Conservation (phyloP, 2,888 invertebrate species). For the Eilema caniola region DNA sequence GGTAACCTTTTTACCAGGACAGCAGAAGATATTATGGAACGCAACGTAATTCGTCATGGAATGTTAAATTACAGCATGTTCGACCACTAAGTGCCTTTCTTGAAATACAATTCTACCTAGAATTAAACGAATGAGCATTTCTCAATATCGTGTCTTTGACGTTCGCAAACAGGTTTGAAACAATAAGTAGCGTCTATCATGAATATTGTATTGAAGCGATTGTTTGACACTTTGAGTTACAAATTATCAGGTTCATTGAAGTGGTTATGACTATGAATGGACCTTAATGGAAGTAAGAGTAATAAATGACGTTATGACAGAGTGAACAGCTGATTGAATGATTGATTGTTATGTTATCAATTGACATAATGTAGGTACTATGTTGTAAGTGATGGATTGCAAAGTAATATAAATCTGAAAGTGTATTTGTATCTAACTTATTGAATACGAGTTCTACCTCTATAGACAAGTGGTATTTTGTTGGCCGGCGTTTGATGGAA, state of each 20-base stretch:
- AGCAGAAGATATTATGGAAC: neutral
- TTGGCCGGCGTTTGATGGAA: too few species aligned
- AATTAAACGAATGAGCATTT: slow-evolving; percentile 71
- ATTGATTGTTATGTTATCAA: neutral
- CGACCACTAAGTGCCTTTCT: neutral
- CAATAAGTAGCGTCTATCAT: slow-evolving; percentile 58
- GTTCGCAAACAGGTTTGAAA: slow-evolving; percentile 65
- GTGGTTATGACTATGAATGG: neutral
- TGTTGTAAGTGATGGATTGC: neutral
- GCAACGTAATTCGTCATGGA: neutral
- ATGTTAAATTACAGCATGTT: neutral
- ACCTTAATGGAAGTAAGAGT: neutral
- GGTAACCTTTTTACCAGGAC: neutral
- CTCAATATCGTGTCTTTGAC: slow-evolving; percentile 63
- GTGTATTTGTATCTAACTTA: neutral
- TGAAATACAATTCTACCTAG: slow-evolving; percentile 30
- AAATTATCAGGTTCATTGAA: slow-evolving; percentile 7
- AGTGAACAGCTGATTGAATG: neutral
- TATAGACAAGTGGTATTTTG: too few species aligned
- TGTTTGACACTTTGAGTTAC: slow-evolving; percentile 34
- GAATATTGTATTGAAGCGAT: slow-evolving; percentile 59
- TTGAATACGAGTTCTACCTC: neutral
- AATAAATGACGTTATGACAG: neutral
- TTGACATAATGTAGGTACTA: neutral
- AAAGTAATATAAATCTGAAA: neutral